Evolutionary conservation across 2,888 invertebrate species (phyloP).

Genomic region (Eupeodes latifasciatus): DNA sequence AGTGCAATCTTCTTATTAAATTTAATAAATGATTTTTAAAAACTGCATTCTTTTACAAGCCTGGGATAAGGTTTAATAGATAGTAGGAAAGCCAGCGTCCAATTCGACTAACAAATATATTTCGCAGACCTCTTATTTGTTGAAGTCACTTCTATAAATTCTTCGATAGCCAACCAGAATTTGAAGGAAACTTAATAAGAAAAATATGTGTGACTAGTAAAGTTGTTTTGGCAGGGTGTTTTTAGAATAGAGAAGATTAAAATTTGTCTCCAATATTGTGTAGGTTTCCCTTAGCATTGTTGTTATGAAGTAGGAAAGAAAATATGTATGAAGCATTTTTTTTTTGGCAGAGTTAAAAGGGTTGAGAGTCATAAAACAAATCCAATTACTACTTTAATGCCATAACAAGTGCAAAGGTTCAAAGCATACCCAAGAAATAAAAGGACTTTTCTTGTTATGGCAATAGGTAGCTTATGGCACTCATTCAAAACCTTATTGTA

Average conservation of each 20-base stretch:
- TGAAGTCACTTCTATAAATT: background rate
- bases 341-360: background rate
- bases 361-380: background rate
- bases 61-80: slow-evolving; percentile 11
- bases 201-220: background rate
- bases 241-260: background rate
- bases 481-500: background rate
- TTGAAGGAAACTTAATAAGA: background rate
- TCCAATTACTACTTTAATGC: background rate
- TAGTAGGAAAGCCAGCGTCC: background rate
- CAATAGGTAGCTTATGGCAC: background rate
- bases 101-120: background rate
- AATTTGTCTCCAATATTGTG: background rate
- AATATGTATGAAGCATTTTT: background rate
- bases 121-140: slow-evolving; percentile 6
- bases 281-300: background rate
- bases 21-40: too few relatives aligned
- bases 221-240: background rate
- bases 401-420: background rate
- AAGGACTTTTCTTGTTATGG: background rate
- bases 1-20: too few relatives aligned
- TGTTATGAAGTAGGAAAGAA: background rate
- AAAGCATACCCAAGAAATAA: background rate
- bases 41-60: too few relatives aligned
- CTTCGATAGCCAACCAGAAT: background rate